phyloP scores from a whole-genome alignment of 2,113 vertebrate species.

The Crotalus helleri region DNA sequence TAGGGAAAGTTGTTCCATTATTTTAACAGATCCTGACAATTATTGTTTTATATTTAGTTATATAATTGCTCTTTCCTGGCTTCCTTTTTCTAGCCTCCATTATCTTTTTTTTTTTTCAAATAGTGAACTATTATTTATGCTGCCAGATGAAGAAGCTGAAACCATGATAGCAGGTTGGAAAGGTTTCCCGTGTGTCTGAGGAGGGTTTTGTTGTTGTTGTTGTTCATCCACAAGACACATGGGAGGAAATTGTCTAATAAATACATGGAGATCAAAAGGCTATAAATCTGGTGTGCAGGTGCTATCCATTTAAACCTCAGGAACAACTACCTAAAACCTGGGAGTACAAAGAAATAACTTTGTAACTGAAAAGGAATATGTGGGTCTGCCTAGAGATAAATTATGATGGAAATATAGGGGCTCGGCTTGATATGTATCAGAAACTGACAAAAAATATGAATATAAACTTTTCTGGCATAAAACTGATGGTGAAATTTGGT shows the following conservation, averaged over 20 bases:
- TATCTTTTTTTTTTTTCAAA: background rate
- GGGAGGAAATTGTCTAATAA: constrained; percentile 12
- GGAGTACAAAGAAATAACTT: constrained; percentile 21
- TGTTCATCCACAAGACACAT: background rate
- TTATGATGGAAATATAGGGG: background rate
- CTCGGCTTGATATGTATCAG: constrained; percentile 53
- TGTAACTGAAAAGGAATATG: constrained; percentile 13
- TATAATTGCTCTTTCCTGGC: constrained; percentile 25
- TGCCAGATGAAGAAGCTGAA: background rate
- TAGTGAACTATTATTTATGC: constrained; percentile 21
- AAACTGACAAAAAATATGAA: constrained; percentile 64
- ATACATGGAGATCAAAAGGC: constrained; percentile 31
- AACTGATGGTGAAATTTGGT: constrained; percentile 48
- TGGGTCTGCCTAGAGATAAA: constrained; percentile 4
- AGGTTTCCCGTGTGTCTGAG: background rate
- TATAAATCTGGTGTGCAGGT: constrained; percentile 19
- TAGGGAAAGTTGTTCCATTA: background rate
- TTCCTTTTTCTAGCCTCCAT: constrained; percentile 27
- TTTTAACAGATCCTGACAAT: constrained; percentile 13
- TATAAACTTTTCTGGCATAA: constrained; percentile 51
- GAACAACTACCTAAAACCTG: constrained; percentile 4
- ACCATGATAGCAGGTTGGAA: accelerated
- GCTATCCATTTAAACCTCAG: background rate
- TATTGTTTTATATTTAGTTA: constrained; percentile 23
- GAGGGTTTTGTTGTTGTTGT: background rate